phyloP scores from a whole-genome alignment of 1,140 invertebrate genomes.

The Anoplolepis gracilipes region DNA sequence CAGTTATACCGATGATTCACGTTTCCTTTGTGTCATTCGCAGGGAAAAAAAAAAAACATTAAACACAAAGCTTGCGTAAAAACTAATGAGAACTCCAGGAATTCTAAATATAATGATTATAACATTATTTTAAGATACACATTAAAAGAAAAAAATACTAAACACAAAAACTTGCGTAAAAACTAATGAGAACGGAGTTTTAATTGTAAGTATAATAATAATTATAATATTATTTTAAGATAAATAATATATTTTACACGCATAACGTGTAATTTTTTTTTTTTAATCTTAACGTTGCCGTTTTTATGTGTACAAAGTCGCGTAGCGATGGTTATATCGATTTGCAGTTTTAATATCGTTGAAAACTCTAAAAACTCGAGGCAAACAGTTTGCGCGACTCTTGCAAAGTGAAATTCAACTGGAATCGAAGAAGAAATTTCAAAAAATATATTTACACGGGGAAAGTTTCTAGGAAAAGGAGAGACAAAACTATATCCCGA shows the following conservation, averaged over 20 bases:
- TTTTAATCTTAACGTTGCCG: background rate
- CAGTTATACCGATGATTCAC: background rate
- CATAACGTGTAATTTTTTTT: background rate
- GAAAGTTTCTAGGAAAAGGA: constrained; percentile 44
- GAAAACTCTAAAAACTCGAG: background rate
- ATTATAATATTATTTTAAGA: background rate
- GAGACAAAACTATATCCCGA: background rate
- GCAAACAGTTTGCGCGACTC: background rate
- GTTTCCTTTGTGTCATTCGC: background rate
- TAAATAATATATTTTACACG: background rate
- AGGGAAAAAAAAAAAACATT: background rate
- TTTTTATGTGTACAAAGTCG: background rate
- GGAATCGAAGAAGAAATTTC: constrained; percentile 35
- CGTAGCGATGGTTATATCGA: background rate
- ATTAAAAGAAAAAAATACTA: too few species aligned
- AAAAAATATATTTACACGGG: constrained; percentile 11
- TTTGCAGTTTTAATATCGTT: background rate
- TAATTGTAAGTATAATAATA: background rate
- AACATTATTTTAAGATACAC: background rate
- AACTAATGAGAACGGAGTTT: constrained; percentile 4
- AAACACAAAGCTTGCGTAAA: background rate
- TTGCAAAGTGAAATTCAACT: constrained; percentile 34
- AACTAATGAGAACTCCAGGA: background rate
- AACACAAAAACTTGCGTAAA: background rate
- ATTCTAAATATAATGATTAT: background rate